A percentile compares a stretch with the other conserved stretches of the same genome.
phyloP scores from a whole-genome alignment of 2,113 vertebrate genomes.

The Crotophaga sulcirostris region DNA sequence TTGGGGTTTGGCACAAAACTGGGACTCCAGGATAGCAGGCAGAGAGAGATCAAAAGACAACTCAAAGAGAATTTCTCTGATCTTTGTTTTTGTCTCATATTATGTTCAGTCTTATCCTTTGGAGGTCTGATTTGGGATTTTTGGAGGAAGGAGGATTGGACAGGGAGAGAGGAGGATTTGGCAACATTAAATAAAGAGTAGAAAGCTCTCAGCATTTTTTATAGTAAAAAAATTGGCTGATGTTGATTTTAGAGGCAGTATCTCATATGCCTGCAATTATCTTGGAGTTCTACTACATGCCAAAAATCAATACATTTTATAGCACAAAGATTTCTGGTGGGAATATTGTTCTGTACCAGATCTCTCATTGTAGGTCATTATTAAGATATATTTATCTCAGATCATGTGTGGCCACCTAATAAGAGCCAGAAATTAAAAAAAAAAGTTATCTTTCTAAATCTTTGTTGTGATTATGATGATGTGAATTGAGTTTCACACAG shows the following conservation, averaged over 20 bases:
- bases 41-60: background rate
- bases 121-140: background rate
- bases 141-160: background rate
- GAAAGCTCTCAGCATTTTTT: background rate
- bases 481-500: constrained; percentile 37
- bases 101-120: background rate
- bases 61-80: background rate
- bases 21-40: background rate
- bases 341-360: constrained; percentile 2
- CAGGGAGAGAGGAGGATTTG: background rate
- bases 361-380: constrained; percentile 7
- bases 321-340: background rate
- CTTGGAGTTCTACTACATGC: background rate
- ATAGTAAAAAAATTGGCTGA: background rate
- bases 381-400: constrained; percentile 14
- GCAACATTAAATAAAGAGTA: background rate
- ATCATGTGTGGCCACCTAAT: constrained; percentile 29
- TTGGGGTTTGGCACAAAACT: background rate
- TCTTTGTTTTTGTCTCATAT: background rate
- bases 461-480: constrained; percentile 32
- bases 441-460: constrained; percentile 1
- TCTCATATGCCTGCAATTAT: background rate
- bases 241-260: background rate
- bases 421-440: constrained; percentile 5
- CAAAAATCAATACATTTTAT: background rate